These are phyloP conservation scores for Andricus quercusramuli DNA, from an alignment of 2,888 invertebrate genomes.

Conservation along the genomic window DNA sequence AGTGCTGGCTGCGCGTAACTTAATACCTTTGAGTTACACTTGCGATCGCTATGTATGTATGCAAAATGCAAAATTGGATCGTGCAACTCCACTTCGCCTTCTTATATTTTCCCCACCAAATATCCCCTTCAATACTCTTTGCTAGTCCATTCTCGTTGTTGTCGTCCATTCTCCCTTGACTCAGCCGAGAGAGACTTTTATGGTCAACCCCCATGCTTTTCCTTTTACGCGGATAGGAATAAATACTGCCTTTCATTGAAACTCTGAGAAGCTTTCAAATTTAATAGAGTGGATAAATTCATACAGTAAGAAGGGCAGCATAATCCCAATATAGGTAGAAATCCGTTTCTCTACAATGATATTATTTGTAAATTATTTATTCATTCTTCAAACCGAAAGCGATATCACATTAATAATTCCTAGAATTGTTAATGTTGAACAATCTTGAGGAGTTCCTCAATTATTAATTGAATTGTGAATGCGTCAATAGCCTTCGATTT, in stretches of 20 bases:
- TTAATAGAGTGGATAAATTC: slow-evolving; percentile 15
- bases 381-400: too few relatives aligned
- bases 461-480: too few relatives aligned
- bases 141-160: neutral
- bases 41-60: slow-evolving; percentile 64
- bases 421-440: too few relatives aligned
- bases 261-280: neutral
- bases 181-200: slow-evolving; percentile 18
- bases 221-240: slow-evolving; percentile 6
- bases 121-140: slow-evolving; percentile 23
- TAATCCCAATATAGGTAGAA: neutral
- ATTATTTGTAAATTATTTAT: too few relatives aligned
- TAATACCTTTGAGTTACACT: slow-evolving; percentile 31
- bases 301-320: neutral
- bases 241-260: neutral
- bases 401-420: too few relatives aligned
- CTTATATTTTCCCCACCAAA: slow-evolving; percentile 49
- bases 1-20: slow-evolving; percentile 21
- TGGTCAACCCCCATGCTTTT: slow-evolving; percentile 13
- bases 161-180: neutral
- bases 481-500: too few relatives aligned
- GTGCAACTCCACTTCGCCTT: slow-evolving; percentile 47
- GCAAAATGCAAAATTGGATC: slow-evolving; percentile 69
- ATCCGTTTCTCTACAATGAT: too few relatives aligned
- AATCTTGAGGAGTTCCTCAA: too few relatives aligned